Evolutionary conservation across 1,140 invertebrate genomes (phyloP).

Genomic region (Sycophaga agraensis): DNA sequence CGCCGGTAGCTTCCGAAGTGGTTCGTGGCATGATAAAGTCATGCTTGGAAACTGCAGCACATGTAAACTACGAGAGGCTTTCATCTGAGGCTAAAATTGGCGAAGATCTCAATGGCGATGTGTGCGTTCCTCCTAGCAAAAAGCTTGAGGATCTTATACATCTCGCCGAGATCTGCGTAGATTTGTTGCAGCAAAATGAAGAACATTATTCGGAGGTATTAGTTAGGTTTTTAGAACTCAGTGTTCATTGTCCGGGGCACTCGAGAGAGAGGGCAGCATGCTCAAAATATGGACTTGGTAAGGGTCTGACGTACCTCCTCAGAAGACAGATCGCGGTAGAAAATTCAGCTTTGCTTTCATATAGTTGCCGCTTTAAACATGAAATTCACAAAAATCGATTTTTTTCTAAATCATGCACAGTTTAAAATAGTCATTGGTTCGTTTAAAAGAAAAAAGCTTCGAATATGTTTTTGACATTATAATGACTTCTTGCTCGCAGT

Average conservation of each 20-base stretch:
- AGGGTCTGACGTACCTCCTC: slow-evolving; percentile 45
- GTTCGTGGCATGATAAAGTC: slow-evolving; percentile 94
- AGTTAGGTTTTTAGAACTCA: slow-evolving; percentile 58
- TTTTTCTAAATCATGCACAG: no score
- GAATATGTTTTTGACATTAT: no score
- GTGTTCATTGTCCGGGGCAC: slow-evolving; percentile 48
- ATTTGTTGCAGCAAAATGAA: slow-evolving; percentile 98
- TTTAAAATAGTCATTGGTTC: no score
- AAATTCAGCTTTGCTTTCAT: no score
- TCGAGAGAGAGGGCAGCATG: slow-evolving; percentile 48
- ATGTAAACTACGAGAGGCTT: slow-evolving; percentile 95
- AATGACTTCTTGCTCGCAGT: no score
- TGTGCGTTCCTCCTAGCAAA: slow-evolving; percentile 78
- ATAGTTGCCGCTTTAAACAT: no score
- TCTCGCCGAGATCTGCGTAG: slow-evolving; percentile 96
- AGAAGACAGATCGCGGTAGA: slow-evolving; percentile 51
- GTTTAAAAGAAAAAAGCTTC: no score
- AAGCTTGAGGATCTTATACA: slow-evolving; percentile 97
- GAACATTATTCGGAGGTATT: slow-evolving; percentile 99
- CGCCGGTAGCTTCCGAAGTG: slow-evolving; percentile 95
- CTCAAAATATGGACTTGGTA: slow-evolving; percentile 38
- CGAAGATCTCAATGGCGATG: slow-evolving; percentile 83
- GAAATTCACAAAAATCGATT: no score
- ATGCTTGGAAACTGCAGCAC: slow-evolving; percentile 95
- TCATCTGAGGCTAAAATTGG: slow-evolving; percentile 97